Evolutionary conservation across 37 sponge, comb jelly and placozoan species (phyloP), one percentile per base, ranked within the genome.

Genomic region (Aphrocallistes beatrix): DNA sequence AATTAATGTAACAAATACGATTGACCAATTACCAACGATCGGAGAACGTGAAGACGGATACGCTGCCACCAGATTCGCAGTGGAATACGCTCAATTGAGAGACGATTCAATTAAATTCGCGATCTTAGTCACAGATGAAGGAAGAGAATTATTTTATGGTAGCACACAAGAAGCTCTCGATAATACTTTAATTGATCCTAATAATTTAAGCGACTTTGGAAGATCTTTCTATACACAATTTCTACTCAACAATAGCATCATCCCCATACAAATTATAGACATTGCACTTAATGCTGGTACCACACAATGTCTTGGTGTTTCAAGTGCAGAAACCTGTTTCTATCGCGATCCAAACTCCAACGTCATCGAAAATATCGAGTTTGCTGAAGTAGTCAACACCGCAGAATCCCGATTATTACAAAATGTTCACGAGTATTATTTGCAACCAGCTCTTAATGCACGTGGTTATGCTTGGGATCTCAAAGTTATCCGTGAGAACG

Each of bases 11-110:
- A 60, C 75, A 60, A 13, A 60, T 6, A 60, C 75, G 34, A 60
- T 60, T 32, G 34, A 3, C 1, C 75, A 28, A 28, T 13, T 60
- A 28, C 75, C 75, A 3, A 60, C 25, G 34, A 60, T 60, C n/a
- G 75, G 75, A 28, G 75, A 60, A 28, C 75, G 75, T 60, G 75
- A 60, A 60, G 75, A 60, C n/a, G 75, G 75, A 19, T 60, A 32
- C 34, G 75, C 75, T 25, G 75, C 75, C 1, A 60, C 75, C 32
- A 60, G n/a, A 25, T 60, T 60, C 75, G 8, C 75, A 28, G 34
- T 32, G 3, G n/a, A 3, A 19, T 60, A 60, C 21, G 75, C 75
- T 32, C 75, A 60, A 60, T 32, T 60, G 34, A 60, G 75, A 60
- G 32, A 21, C 10, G n/a, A 60, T 13, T 60, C 75, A 3, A 32